A percentile compares a stretch with the other conserved stretches of the same genome.
Conservation (phyloP, 2,797 vertebrate genomes). For the Craterocephalus amniculus region DNA sequence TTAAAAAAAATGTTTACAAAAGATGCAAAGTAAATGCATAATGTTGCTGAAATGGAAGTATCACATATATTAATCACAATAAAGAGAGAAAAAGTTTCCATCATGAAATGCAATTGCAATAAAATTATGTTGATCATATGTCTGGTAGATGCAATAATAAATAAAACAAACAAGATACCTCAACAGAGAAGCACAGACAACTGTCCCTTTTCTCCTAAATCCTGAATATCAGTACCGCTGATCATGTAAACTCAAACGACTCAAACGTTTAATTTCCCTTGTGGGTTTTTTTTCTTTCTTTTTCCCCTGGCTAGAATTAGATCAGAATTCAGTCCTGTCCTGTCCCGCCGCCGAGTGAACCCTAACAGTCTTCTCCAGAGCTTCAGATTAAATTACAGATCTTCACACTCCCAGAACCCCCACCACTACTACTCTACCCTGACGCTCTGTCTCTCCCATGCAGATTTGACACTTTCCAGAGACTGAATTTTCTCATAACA, state of each 20-base stretch:
- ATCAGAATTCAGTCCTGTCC: slow-evolving; percentile 63
- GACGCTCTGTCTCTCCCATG: slow-evolving; percentile 55
- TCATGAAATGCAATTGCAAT: neutral
- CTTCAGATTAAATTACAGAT: slow-evolving; percentile 80
- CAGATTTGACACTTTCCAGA: slow-evolving; percentile 79
- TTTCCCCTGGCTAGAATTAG: slow-evolving; percentile 55
- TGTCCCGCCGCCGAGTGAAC: slow-evolving; percentile 65
- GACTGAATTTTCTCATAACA: slow-evolving; percentile 65
- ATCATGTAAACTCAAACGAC: slow-evolving; percentile 50
- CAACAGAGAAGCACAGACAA: slow-evolving; percentile 9
- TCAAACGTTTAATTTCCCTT: slow-evolving; percentile 49
- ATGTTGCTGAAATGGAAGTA: neutral
- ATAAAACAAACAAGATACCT: slow-evolving; percentile 7
- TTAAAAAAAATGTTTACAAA: neutral
- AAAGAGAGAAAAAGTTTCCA: neutral
- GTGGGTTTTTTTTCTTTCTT: slow-evolving; percentile 22
- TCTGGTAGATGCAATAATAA: too few relatives aligned
- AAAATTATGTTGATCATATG: too few relatives aligned
- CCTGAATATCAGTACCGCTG: slow-evolving; percentile 19
- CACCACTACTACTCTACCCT: slow-evolving; percentile 13
- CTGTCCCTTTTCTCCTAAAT: slow-evolving; percentile 5
- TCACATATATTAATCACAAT: neutral
- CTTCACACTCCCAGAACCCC: slow-evolving; percentile 63
- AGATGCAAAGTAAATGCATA: neutral
- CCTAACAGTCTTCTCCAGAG: slow-evolving; percentile 67